These are phyloP conservation scores for Pantherophis alleghaniensis DNA, from an alignment of 2,797 vertebrate genomes.

Conservation along the genomic window DNA sequence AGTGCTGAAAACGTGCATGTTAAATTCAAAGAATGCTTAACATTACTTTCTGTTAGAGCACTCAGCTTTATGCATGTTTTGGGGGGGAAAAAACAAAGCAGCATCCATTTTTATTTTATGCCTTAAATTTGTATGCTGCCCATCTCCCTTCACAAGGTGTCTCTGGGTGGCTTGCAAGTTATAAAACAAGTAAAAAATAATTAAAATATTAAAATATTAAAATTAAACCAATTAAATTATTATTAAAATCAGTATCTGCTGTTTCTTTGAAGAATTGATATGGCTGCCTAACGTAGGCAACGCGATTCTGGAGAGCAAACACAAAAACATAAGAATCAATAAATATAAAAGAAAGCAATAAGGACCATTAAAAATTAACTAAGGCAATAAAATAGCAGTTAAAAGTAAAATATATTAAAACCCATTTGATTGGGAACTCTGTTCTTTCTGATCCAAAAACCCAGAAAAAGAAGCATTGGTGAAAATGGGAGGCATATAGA, in stretches of 20 bases:
- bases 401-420: not conserved
- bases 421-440: not conserved
- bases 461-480: not conserved
- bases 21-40: not conserved
- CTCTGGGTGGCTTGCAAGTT: not conserved
- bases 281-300: not conserved
- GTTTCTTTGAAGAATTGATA: not conserved
- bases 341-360: not conserved
- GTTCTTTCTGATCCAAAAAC: not conserved
- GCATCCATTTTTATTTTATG: not conserved
- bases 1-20: not conserved
- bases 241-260: not conserved
- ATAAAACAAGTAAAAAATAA: not conserved
- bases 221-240: not conserved
- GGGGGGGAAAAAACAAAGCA: accelerated
- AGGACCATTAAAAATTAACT: not conserved
- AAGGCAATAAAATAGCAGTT: not conserved
- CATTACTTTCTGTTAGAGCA: not conserved
- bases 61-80: not conserved
- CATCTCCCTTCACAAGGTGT: not conserved
- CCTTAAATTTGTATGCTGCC: not conserved
- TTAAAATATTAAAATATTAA: not conserved
- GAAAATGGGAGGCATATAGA: not conserved
- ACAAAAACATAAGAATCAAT: not conserved
- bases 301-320: not conserved